Base-by-base conservation (phyloP, 30 jellyfish, hydroid and myxozoan species). In the Aurelia sp. region DNA sequence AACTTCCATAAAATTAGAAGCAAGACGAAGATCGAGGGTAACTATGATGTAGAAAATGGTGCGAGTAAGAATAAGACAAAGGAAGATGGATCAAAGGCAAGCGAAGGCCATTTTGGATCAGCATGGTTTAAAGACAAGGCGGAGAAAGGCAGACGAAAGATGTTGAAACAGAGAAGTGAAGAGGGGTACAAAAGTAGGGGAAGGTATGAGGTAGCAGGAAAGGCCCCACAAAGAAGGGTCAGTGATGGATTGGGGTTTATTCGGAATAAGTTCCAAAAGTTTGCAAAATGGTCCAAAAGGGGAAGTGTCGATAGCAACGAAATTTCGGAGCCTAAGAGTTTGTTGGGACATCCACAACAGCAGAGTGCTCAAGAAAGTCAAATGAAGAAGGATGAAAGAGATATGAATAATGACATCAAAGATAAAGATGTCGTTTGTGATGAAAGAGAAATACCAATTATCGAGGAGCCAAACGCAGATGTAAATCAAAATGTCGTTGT, bases 281-380 rank as follows among this genome's bases (percentile, higher is more conserved):
- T 68, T 53, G 44, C 91, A 6, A 82, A 59, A 57, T 82, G 91
- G 91, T 82, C 91, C 58, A 69, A 62, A 13, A 71, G 71, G 10
- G 78, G 78, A 21, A 37, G 58, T n/a, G 79, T 44, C 6, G 67
- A 44, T 22, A 51, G 23, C 16, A 12, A 13, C 2, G 31, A 59
- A 4, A 18, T n/a, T 59, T 17, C 67, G 27, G 33, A 59, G 16
- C 33, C 33, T 13, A 18, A n/a, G 8, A 44, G 55, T 9, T 44
- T 44, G 15, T 44, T 7, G 55, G 55, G 16, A 44, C 55, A 44
- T 44, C 10, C 55, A 16, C 55, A 9, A 44, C 55, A 44, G 15
- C 55, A 44, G 15, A 44, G 55, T 44, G 55, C 55, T 44, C 69
- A 59, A 59, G 23, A 21, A 6, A 59, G 12, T 21, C 33, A 59